Evolutionary conservation across 1,140 invertebrate species (phyloP).

Genomic region (Frieseomelitta varia): DNA sequence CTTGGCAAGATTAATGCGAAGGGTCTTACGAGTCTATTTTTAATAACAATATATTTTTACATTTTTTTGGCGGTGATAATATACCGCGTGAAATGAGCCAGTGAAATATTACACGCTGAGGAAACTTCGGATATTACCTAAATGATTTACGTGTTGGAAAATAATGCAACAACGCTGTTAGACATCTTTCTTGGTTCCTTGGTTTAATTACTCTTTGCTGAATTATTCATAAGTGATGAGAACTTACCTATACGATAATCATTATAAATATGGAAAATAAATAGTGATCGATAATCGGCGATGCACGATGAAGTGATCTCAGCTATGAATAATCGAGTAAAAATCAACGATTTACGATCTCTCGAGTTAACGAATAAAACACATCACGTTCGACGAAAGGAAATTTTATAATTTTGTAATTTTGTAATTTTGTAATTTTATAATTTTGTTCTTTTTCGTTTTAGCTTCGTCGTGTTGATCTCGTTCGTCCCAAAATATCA

Average conservation of each 20-base stretch:
- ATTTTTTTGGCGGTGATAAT: not conserved
- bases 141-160: not conserved
- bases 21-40: not conserved
- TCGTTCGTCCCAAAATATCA: not conserved
- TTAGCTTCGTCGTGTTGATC: not conserved
- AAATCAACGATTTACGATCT: slow-evolving; percentile 58
- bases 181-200: not conserved
- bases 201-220: not conserved
- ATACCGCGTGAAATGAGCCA: too few relatives aligned
- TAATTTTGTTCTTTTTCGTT: slow-evolving; percentile 24
- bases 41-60: not conserved
- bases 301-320: not conserved
- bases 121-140: not conserved
- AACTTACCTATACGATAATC: too few relatives aligned
- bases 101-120: not conserved
- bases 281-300: slow-evolving; percentile 15
- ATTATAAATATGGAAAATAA: not conserved
- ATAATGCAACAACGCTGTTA: not conserved
- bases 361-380: slow-evolving; percentile 35
- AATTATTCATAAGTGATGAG: not conserved
- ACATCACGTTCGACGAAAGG: slow-evolving; percentile 8
- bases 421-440: too few relatives aligned
- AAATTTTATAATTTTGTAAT: too few relatives aligned
- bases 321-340: slow-evolving; percentile 14
- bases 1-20: not conserved